Evolutionary conservation across 1,140 invertebrate species (phyloP), one percentile per base, ranked within the genome.

Genomic region (Meloidogyne chitwoodi): DNA sequence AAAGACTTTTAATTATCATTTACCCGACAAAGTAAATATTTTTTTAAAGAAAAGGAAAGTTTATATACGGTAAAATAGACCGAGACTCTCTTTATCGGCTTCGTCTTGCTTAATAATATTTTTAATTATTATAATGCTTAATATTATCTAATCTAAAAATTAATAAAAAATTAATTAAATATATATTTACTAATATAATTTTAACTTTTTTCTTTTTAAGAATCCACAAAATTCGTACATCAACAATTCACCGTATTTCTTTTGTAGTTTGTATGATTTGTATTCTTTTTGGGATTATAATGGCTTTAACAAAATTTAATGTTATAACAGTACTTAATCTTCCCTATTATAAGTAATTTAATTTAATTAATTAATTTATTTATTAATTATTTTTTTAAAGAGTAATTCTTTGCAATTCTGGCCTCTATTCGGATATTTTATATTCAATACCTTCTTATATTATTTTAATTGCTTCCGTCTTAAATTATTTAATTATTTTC

Each of bases 401-500:
- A 26, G 16, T 26, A 31, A 16, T 73, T 63, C 61, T 27, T 16
- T 73, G 70, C n/a, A 73, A 73, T 64, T 63, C 56, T 31, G 70
- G 70, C 1, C 44, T 73, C 19, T 73, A 73, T 31, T 63, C 71
- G 29, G 70, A 73, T 73, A 34, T 73, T 56, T 14, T 73, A 34
- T 34, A 73, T 64, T 24, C 56, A 26, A 31, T 34, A 8, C 44
- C 70, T 24, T 4, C 11, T 16, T 73, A 27, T 29, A n/a, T 73
- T 61, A 63, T 73, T 26, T 64, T 73, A 19, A 61, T 2, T 27
- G 22, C 34, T 61, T 73, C 22, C 12, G 1, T 12, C 12, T 24
- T 64, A 2, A 73, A 73, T 63, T 73, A 73, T 29, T 41, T 61
- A 8, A 6, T 29, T 29, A 73, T 73, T 73, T 73, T 63, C 19